A percentile compares a stretch with the other conserved stretches of the same genome.
Evolutionary conservation across 1,140 invertebrate species (phyloP).

Genomic region (Trissolcus basalis): DNA sequence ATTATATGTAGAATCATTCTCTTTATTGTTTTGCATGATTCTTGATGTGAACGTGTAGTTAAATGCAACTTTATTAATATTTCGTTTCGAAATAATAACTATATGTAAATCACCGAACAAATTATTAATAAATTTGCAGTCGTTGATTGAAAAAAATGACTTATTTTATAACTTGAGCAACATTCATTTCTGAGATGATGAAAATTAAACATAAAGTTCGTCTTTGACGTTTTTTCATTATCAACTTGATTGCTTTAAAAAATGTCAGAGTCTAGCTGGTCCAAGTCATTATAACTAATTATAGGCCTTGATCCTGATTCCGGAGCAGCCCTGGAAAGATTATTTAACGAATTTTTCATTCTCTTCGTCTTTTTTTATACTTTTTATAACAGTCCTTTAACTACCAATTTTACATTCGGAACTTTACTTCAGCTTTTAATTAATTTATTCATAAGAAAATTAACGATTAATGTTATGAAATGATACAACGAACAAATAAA

Average conservation of each 20-base stretch:
- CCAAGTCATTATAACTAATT: constrained; percentile 89
- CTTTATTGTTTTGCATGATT: not conserved
- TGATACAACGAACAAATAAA: too few species aligned
- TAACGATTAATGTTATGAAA: too few species aligned
- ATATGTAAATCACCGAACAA: too few species aligned
- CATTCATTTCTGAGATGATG: too few species aligned
- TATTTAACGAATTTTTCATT: constrained; percentile 58
- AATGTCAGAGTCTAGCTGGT: constrained; percentile 85
- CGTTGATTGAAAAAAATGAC: not conserved
- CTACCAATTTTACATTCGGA: too few species aligned
- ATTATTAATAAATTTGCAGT: not conserved
- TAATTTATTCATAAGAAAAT: too few species aligned
- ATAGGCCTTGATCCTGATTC: constrained; percentile 81
- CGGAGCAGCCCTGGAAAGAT: constrained; percentile 78
- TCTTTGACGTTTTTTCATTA: too few species aligned
- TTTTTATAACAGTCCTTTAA: not conserved
- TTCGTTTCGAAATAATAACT: not conserved
- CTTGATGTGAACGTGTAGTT: not conserved
- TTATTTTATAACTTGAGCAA: constrained; percentile 17
- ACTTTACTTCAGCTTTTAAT: too few species aligned
- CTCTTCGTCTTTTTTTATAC: constrained; percentile 2
- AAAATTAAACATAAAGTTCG: too few species aligned
- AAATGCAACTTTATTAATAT: not conserved
- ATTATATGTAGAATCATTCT: not conserved
- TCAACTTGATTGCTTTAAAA: constrained; percentile 73